These are phyloP conservation scores for Anas flavirostris DNA, from an alignment of 2,797 vertebrate genomes.

Conservation along the genomic window DNA sequence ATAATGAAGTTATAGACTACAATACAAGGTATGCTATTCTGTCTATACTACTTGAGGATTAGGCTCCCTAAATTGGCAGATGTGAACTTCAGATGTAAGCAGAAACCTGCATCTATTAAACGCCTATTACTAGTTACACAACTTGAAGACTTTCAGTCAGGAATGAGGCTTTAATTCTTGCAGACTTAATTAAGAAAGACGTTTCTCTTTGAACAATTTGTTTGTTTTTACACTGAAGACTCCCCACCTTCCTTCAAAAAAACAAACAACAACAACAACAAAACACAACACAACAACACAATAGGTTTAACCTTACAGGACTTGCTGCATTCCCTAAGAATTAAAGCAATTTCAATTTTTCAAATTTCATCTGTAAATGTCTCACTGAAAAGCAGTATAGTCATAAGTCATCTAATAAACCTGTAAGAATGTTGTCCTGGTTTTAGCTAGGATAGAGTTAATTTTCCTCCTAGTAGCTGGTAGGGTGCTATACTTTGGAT, in stretches of 20 bases:
- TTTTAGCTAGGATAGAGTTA: too few relatives aligned
- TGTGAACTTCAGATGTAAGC: neutral
- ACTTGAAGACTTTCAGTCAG: neutral
- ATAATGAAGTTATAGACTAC: conserved; percentile 84
- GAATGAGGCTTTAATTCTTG: neutral
- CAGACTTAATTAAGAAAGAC: neutral
- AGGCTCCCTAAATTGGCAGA: neutral
- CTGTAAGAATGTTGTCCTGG: neutral
- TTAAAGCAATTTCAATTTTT: neutral
- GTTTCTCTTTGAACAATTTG: neutral
- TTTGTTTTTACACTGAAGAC: neutral
- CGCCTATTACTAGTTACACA: neutral
- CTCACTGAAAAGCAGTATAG: neutral
- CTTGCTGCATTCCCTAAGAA: neutral
- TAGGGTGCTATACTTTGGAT: too few relatives aligned
- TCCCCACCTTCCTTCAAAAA: neutral
- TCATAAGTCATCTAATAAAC: neutral
- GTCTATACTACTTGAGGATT: neutral
- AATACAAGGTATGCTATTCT: conserved; percentile 82
- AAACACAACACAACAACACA: too few relatives aligned
- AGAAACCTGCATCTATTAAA: neutral
- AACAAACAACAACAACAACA: too few relatives aligned
- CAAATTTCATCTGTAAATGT: neutral
- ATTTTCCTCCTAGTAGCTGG: too few relatives aligned
- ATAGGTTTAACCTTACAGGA: neutral